phyloP scores from a whole-genome alignment of 2,888 invertebrate species.

The Clanis bilineata region DNA sequence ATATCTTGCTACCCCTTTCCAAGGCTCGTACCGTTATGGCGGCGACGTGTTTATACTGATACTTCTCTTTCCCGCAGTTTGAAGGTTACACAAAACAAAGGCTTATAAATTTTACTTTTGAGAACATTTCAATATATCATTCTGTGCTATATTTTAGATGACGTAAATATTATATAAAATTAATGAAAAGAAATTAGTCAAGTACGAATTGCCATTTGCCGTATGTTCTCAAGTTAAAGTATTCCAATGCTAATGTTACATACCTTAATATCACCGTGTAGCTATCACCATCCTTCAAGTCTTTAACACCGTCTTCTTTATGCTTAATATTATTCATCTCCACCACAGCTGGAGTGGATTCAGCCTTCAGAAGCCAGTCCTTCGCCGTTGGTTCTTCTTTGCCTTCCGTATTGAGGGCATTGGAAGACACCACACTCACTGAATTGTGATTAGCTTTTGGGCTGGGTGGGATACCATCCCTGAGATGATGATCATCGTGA shows the following conservation, averaged over 20 bases:
- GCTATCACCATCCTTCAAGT: conserved; percentile 84
- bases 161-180: no score
- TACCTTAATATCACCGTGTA: conserved; percentile 89
- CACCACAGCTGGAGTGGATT: conserved; percentile 59
- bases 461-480: conserved; percentile 70
- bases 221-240: neutral
- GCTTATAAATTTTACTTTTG: no score
- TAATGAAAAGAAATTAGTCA: no score
- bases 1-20: no score
- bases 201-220: no score
- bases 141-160: no score
- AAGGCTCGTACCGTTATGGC: no score
- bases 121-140: no score
- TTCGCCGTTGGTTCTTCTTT: conserved; percentile 71
- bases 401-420: conserved; percentile 61
- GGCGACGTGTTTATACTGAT: no score
- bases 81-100: no score
- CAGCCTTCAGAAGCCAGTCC: conserved; percentile 69
- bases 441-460: conserved; percentile 73
- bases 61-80: no score
- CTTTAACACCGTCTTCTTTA: conserved; percentile 69
- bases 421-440: conserved; percentile 75
- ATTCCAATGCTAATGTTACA: conserved; percentile 28
- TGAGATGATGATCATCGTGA: conserved; percentile 83
- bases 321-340: conserved; percentile 78